Conservation (phyloP, 2,113 vertebrate genomes). For the Ailuropoda melanoleuca region DNA sequence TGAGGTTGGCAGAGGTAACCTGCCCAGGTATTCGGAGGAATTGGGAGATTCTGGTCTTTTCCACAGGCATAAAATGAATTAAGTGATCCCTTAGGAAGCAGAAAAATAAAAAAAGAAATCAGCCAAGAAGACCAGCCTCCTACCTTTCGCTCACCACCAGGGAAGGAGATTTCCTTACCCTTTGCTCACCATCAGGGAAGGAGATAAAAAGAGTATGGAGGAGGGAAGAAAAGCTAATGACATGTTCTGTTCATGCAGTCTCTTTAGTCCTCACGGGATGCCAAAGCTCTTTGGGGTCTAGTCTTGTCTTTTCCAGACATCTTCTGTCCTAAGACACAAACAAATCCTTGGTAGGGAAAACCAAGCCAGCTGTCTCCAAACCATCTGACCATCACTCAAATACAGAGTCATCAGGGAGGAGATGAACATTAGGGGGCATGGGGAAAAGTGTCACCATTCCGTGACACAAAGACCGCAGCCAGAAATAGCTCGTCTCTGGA, state of each 20-base stretch:
- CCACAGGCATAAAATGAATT: slow-evolving; percentile 42
- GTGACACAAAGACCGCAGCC: neutral
- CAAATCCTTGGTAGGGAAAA: neutral
- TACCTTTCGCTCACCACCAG: neutral
- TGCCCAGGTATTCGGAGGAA: slow-evolving; percentile 57
- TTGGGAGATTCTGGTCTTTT: slow-evolving; percentile 64
- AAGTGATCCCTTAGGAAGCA: slow-evolving; percentile 32
- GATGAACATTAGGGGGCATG: too few species aligned
- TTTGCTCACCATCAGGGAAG: neutral
- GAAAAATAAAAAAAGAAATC: neutral
- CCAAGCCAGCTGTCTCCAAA: neutral
- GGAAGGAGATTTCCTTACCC: neutral
- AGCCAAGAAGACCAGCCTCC: slow-evolving; percentile 3
- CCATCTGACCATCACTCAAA: neutral
- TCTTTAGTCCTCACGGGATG: neutral
- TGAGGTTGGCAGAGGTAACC: slow-evolving; percentile 58
- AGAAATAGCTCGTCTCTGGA: neutral
- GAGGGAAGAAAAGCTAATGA: neutral
- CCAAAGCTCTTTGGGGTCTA: neutral
- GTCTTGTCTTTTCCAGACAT: neutral
- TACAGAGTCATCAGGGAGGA: neutral
- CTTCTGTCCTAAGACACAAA: slow-evolving; percentile 14
- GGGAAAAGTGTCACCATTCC: neutral
- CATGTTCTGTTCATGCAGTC: neutral
- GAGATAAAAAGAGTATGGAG: neutral